These are phyloP conservation scores for Periplaneta americana DNA, from an alignment of 1,140 invertebrate genomes.

Conservation along the genomic window DNA sequence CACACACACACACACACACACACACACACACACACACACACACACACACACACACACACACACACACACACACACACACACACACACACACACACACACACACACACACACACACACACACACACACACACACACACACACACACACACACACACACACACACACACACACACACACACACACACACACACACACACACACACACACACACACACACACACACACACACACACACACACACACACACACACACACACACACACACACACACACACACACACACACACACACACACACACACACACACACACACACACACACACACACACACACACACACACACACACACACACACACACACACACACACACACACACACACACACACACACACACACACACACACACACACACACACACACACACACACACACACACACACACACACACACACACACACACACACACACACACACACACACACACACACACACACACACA, in stretches of 20 bases:
- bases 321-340: constrained; percentile 19
- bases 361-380: constrained; percentile 19
- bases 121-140: constrained; percentile 22
- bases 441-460: constrained; percentile 20
- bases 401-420: constrained; percentile 19
- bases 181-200: constrained; percentile 21
- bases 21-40: constrained; percentile 22
- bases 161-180: constrained; percentile 21
- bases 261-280: constrained; percentile 19
- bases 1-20: constrained; percentile 33
- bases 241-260: constrained; percentile 21
- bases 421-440: constrained; percentile 30
- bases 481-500: constrained; percentile 21
- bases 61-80: constrained; percentile 22
- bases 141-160: constrained; percentile 22
- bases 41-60: constrained; percentile 22
- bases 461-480: constrained; percentile 20
- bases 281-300: constrained; percentile 19
- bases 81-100: constrained; percentile 22
- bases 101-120: constrained; percentile 22
- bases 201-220: constrained; percentile 21
- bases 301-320: constrained; percentile 19
- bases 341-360: constrained; percentile 19
- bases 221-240: constrained; percentile 21
- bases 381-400: constrained; percentile 19